Percentiles rank a stretch among this genome's conserved stretches.
These are phyloP conservation scores for Phallusia fumigata DNA, from an alignment of 23 tunicate species.

Conservation along the genomic window DNA sequence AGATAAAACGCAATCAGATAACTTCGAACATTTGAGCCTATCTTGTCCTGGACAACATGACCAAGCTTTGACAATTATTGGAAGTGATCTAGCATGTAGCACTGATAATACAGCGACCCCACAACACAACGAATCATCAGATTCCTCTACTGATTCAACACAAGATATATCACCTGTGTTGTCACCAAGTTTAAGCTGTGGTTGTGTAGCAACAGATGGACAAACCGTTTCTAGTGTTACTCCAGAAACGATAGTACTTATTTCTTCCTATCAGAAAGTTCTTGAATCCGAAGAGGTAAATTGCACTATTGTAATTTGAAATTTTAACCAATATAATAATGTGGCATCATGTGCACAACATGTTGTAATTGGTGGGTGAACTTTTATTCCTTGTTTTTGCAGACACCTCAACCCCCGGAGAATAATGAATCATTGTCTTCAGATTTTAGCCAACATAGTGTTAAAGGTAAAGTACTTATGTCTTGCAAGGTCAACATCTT, in stretches of 20 bases:
- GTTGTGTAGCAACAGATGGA: background rate
- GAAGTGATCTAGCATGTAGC: slow-evolving; percentile 19
- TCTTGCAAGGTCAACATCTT: too few relatives aligned
- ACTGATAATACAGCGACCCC: background rate
- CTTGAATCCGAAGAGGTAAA: slow-evolving; percentile 36
- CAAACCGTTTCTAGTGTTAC: slow-evolving; percentile 13
- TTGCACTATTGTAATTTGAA: background rate
- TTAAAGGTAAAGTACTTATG: too few relatives aligned
- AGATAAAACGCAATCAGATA: background rate
- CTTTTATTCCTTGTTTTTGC: too few relatives aligned
- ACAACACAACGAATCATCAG: background rate
- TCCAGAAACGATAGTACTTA: slow-evolving; percentile 22
- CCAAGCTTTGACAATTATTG: slow-evolving; percentile 32
- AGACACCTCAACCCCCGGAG: too few relatives aligned
- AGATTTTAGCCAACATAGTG: too few relatives aligned
- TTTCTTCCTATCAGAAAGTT: slow-evolving; percentile 15
- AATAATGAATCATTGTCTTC: too few relatives aligned
- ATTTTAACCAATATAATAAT: too few relatives aligned
- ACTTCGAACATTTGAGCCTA: background rate
- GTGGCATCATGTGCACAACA: too few relatives aligned
- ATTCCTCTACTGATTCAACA: background rate
- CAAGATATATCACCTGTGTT: background rate
- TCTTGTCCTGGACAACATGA: slow-evolving; percentile 36
- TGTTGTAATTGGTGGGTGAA: too few relatives aligned
- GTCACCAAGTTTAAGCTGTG: background rate